These are phyloP conservation scores for Cecidostiba fungosa DNA, from an alignment of 2,888 invertebrate species.

Conservation along the genomic window DNA sequence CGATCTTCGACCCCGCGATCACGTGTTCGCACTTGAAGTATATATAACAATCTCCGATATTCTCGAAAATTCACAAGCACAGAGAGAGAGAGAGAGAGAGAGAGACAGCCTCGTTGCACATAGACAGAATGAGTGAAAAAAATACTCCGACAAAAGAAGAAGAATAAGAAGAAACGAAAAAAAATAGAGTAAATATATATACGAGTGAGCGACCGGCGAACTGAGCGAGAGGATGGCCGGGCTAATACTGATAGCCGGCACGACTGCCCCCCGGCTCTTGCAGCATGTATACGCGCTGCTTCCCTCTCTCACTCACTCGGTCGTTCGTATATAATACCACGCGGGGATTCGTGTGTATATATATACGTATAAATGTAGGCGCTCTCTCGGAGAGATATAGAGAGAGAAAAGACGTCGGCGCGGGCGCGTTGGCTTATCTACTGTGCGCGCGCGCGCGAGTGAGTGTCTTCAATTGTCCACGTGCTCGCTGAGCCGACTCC, in stretches of 20 bases:
- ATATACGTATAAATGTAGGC: neutral
- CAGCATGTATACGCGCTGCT: constrained; percentile 58
- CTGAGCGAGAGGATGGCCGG: constrained; percentile 72
- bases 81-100: no score
- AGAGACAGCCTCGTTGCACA: no score
- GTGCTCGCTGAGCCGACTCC: neutral
- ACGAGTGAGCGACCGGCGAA: neutral
- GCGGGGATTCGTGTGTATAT: neutral
- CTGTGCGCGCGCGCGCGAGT: neutral
- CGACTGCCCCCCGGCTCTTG: constrained; percentile 66
- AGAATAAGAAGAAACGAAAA: neutral
- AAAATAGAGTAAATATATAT: neutral
- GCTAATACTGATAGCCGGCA: constrained; percentile 77
- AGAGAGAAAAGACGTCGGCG: neutral
- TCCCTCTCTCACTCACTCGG: constrained; percentile 24
- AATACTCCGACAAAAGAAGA: neutral
- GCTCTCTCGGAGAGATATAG: neutral
- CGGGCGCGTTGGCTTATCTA: constrained; percentile 5
- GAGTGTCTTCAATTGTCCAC: constrained; percentile 25
- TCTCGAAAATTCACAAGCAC: neutral
- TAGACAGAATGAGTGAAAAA: no score
- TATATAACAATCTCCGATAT: neutral
- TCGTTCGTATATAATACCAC: neutral
- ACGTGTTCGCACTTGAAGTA: neutral
- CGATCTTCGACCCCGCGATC: constrained; percentile 29